Conservation (phyloP, 1,140 invertebrate species). For the Delia radicum region DNA sequence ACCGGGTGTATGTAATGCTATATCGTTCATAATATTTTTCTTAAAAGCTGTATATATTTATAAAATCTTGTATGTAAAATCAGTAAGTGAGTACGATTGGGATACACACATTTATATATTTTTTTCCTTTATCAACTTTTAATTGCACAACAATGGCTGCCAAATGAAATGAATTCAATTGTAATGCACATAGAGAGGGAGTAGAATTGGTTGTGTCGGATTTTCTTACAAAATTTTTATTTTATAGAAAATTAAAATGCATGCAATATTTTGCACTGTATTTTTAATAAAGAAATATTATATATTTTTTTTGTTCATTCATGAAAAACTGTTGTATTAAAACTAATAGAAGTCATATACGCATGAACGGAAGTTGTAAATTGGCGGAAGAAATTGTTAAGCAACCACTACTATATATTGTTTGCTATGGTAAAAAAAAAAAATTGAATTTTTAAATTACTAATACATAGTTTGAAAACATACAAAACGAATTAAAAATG, state of each 20-base stretch:
- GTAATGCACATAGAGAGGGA: not conserved
- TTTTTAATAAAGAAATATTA: not conserved
- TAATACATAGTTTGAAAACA: too few species aligned
- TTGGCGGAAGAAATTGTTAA: slow-evolving; percentile 18
- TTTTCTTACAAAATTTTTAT: not conserved
- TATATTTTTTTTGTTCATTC: not conserved
- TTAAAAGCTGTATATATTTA: too few species aligned
- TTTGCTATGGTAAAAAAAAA: too few species aligned
- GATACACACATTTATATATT: not conserved
- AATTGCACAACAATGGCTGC: slow-evolving; percentile 19
- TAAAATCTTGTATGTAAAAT: too few species aligned
- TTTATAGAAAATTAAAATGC: slow-evolving; percentile 1
- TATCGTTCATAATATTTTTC: too few species aligned
- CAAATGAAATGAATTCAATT: slow-evolving; percentile 23
- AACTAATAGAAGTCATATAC: slow-evolving; percentile 8
- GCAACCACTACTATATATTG: too few species aligned
- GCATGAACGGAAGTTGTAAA: slow-evolving; percentile 18
- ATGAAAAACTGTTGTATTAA: not conserved
- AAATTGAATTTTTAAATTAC: too few species aligned
- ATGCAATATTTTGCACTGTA: not conserved
- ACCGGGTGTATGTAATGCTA: too few species aligned
- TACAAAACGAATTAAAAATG: too few species aligned
- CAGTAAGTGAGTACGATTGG: too few species aligned
- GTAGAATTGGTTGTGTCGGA: not conserved
- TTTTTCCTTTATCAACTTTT: slow-evolving; percentile 15